Base-by-base conservation (phyloP, 2,797 vertebrate genomes). In the Phrynocephalus guinanensis region DNA sequence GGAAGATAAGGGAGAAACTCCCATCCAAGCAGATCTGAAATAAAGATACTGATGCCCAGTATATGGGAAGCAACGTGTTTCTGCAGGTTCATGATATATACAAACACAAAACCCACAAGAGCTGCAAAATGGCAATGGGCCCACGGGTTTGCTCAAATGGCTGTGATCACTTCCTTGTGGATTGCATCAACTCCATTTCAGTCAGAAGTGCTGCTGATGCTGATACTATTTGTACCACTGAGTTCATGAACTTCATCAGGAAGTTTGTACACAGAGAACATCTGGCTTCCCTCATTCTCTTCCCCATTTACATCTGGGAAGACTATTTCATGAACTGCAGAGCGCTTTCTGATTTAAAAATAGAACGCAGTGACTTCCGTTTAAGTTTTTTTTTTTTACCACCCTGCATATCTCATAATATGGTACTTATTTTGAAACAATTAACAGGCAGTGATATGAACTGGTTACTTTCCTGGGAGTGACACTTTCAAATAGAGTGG, bases 171-270 rank as follows among this genome's bases (percentile, higher is more conserved):
- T 22, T 50, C 87, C 6, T 67, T 18, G 88, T 87, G 92, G 79
- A 85, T 0, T 0, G 72, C 0, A 0, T 0, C 72, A 15, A 81
- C 92, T 92, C 90, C 68, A 63, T 81, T 86, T 87, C 81, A 79
- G 83, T 83, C 0, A 87, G 85, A 91, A 95, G 84, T 22, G 87
- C 79, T 91, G 79, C 52, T 93, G 76, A 83, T 22, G 87, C 79
- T 91, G 79, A 48, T 93, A 73, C 30, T 11, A 72, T 73, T 84
- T 38, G 77, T 78, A 50, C 86, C 91, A 85, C 89, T 92, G 92
- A 95, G 92, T 94, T 95, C 92, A 86, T 93, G 94, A 95, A 93
- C 91, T 93, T 67, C 63, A 80, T 88, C 84, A 93, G 93, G 92
- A 94, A 95, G 90, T 93, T 90, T 92, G 87, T 79, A 82, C 88